Base-by-base conservation (phyloP, 2,797 vertebrate species). In the Momotus momota region DNA sequence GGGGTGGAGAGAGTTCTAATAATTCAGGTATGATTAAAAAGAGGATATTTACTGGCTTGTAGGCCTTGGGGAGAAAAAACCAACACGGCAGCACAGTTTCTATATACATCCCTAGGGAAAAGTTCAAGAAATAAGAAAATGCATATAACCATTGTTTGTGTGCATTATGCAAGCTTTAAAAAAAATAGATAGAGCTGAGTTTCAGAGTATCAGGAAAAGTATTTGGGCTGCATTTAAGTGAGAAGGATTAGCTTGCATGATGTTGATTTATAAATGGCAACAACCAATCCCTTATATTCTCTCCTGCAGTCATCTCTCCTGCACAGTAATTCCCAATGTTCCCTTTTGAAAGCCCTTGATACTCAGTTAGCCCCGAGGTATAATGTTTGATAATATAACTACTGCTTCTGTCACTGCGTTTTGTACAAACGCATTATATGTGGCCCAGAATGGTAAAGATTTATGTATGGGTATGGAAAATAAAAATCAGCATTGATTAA, bases 401-500 rank as follows among this genome's bases (percentile, higher is more conserved):
- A 99, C 98, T 98, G 98, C 98, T 98, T 99, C 98, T 99, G 99
- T 99, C 99, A 98, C 98, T 97, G 98, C 98, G 98, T 98, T 98
- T 98, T 98, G 98, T 98, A 98, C 98, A 98, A 98, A 99, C 97
- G 97, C 98, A 98, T 99, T 99, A 98, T 98, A 99, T 98, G 99
- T 98, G 98, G 98, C 98, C 98, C 98, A 97, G 99, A 98, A 98
- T 98, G 98, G 98, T 98, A 98, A 98, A 98, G 99, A 99, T 98
- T 98, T 98, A 99, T 99, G 98, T 99, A 98, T 97, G 98, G 98
- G 98, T 98, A 98, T 98, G 98, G 97, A 98, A 98, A 98, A 99
- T 98, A 98, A 98, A 99, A 99, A 99, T 99, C 99, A 99, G 99
- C 99, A 99, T 99, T 98, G 98, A 99, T 99, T 99, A 99, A 99